Evolutionary conservation across 2,888 invertebrate species (phyloP).

Genomic region (Phyto melanocephala): DNA sequence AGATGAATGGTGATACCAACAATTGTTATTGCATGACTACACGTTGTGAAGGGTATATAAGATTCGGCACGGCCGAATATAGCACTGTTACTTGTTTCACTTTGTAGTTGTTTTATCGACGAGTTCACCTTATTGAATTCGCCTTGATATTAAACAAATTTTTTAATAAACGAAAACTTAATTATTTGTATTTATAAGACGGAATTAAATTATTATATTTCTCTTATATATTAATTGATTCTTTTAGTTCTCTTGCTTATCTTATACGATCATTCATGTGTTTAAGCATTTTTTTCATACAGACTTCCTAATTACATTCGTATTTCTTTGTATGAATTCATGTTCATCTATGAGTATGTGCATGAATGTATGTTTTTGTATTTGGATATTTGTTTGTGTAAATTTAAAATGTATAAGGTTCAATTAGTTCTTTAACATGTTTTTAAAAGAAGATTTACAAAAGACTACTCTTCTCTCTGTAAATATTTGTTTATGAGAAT

Average conservation of each 20-base stretch:
- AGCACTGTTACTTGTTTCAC: no score
- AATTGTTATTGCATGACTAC: no score
- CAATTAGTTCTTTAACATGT: slow-evolving; percentile 32
- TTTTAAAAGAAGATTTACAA: background rate
- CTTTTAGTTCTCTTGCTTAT: background rate
- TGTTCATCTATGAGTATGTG: background rate
- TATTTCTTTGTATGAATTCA: background rate
- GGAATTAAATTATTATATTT: no score
- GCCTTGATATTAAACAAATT: no score
- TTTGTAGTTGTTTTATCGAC: no score
- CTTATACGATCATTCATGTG: background rate
- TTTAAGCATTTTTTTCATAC: background rate
- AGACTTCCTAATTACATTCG: slow-evolving; percentile 15
- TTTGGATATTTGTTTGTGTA: background rate
- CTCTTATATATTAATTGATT: background rate
- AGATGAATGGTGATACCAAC: no score
- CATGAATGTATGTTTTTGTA: background rate
- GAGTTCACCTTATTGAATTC: no score
- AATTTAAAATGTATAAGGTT: slow-evolving; percentile 20
- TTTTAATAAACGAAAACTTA: no score
- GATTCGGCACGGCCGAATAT: no score
- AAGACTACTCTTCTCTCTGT: background rate
- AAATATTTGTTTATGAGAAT: background rate
- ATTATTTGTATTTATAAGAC: no score
- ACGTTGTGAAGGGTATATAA: no score